Base-by-base conservation (phyloP, 2,797 vertebrate genomes). In the Pyrocephalus nanus region DNA sequence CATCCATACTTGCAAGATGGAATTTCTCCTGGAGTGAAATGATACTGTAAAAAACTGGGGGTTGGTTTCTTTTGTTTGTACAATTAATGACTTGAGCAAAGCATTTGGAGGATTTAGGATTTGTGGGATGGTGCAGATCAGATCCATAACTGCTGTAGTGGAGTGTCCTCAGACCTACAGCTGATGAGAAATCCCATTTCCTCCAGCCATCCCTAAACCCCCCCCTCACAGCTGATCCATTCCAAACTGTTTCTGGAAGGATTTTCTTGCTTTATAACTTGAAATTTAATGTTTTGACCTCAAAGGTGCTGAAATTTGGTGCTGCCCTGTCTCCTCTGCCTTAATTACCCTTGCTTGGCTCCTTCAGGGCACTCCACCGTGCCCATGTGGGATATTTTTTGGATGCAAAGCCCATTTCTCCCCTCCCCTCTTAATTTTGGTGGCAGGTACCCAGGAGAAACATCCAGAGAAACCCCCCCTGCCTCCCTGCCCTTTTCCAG, bases 231-330 rank as follows among this genome's bases (percentile, higher is more conserved):
- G 32, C 45, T 45, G 16, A 45, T 22, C 43, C 45, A 5, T 29
- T 61, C 77, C 77, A 27, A 53, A 22, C 36, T 58, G 1, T 77
- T 85, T 34, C 42, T 10, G 11, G 11, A 23, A 57, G 34, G 17
- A 54, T 47, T 86, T 64, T 54, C 54, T 85, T 72, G 8, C 45
- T 88, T 80, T 51, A 7, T 13, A 15, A 18, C 22, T 65, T 65
- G 4, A 14, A 61, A 27, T 26, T 72, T 51, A 47, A 6, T 48
- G 1, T 0, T 53, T 85, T 50, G 25, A 6, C 12, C 34, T 92
- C 17, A 8, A 27, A 2, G 0, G 3, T 5, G 25, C 4, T 11
- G 30, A 11, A 51, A 55, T n/a, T 48, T 0, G 6, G 40, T 4
- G 5, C 40, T 34, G 20, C 47, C 12, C 32, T 65, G 45, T 27